Percentiles rank a stretch among this genome's conserved stretches.
Conservation (phyloP, 2,888 invertebrate genomes). For the Chymomyza fuscimana region DNA sequence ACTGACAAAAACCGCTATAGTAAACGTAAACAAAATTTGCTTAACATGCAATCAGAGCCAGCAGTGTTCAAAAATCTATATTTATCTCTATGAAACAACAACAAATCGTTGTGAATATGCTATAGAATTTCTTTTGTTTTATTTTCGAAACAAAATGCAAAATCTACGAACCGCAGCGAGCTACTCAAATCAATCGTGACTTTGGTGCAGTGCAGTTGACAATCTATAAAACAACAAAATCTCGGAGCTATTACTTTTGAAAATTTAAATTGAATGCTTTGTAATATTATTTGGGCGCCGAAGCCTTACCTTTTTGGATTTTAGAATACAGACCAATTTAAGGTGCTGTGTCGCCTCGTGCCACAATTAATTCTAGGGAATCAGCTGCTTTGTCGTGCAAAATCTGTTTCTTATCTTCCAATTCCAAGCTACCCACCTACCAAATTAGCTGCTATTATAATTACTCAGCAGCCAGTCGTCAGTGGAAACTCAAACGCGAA, state of each 20-base stretch:
- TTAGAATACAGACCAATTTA: neutral
- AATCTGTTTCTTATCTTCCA: constrained; percentile 42
- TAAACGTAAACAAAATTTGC: constrained; percentile 35
- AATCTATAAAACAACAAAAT: constrained; percentile 10
- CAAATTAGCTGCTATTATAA: neutral
- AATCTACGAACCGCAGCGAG: constrained; percentile 29
- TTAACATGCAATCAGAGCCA: constrained; percentile 46
- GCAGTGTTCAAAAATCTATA: constrained; percentile 50
- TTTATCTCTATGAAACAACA: constrained; percentile 45
- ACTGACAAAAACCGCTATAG: neutral
- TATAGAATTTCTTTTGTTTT: constrained; percentile 16
- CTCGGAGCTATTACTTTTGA: neutral
- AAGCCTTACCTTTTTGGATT: neutral
- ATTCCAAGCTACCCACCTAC: constrained; percentile 1
- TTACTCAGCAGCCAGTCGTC: neutral
- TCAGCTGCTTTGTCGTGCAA: constrained; percentile 31
- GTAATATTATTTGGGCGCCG: neutral
- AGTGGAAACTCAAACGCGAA: neutral
- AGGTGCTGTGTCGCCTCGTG: neutral
- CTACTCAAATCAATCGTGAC: constrained; percentile 52
- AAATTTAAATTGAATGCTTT: neutral
- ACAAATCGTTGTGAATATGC: constrained; percentile 4
- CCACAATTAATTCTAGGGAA: neutral
- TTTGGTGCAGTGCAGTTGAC: constrained; percentile 51
- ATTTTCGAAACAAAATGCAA: constrained; percentile 26